Base-by-base conservation (phyloP, 1,140 invertebrate species). In the Eurosta solidaginis region DNA sequence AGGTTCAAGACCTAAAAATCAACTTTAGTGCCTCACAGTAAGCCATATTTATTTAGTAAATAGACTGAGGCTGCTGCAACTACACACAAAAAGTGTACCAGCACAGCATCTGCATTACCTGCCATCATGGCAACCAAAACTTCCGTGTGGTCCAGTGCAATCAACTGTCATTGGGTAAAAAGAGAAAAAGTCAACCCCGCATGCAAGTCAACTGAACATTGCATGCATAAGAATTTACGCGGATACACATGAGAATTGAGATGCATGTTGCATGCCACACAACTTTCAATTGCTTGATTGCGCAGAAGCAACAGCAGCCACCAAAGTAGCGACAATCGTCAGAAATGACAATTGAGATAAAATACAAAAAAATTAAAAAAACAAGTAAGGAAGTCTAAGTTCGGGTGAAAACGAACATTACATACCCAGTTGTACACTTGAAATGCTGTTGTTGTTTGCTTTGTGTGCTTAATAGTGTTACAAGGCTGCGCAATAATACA, bases 171-270 rank as follows among this genome's bases (percentile, higher is more conserved):
- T 40, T 40, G 59, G 59, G 17, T 33, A 68, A 40, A 5, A n/a
- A 27, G 22, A 36, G 9, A 22, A 52, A 52, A 25, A 52, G 25
- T 1, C 4, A 20, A 36, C 2, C 12, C 45, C 14, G 22, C 33
- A 27, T 27, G 27, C 59, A 40, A 33, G 59, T 17, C n/a, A n/a
- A n/a, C 3, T 20, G 33, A 33, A n/a, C 59, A 40, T n/a, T 68
- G 59, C 59, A 68, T 68, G 59, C 59, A 68, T 68, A 68, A 68
- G 59, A 68, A 68, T 68, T 68, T 33, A n/a, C 59, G 17, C 29
- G 59, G 59, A 68, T 68, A 68, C 59, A 68, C 59, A 68, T 68
- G 59, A 68, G 59, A 68, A 68, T 68, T 68, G 59, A 68, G 59
- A 68, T 68, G 59, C 59, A 68, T 22, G 59, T 68, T 68, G 59